Base-by-base conservation (phyloP, 2,113 vertebrate genomes). In the Engraulis encrasicolus region DNA sequence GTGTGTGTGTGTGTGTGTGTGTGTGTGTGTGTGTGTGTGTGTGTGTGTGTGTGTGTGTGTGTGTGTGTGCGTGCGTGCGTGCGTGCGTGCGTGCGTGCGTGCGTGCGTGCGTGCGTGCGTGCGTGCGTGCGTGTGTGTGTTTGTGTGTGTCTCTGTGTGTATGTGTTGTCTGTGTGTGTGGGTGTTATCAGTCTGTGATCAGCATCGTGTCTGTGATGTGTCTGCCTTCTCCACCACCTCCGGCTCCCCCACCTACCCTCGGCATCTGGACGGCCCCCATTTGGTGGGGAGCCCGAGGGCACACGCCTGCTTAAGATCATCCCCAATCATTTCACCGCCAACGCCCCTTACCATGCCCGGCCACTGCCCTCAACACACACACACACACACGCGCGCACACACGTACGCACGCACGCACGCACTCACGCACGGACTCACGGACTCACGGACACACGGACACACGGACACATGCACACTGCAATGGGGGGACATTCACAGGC, bases 181-280 rank as follows among this genome's bases (percentile, higher is more conserved):
- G 0, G 82, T 81, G 74, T 83, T 86, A 79, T 86, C 82, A 61
- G 83, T 61, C 82, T 86, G 84, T 80, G 66, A 74, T 74, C 66
- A 17, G 27, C 14, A 17, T 23, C 27, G 66, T 74, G 66, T 74
- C 66, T 74, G 66, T 27, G 9, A 15, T 31, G 61, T 71, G 66
- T 74, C 66, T 74, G 14, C 66, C 17, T 14, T 34, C 27, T 1
- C 66, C 66, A 34, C 31, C 66, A 74, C 66, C 66, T 74, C 58
- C 31, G 66, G 66, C 66, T 74, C 66, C 66, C 34, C 66, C n/a
- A n/a, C n/a, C n/a, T n/a, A n/a, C n/a, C n/a, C n/a, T 66, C 2
- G 2, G 23, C 23, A 74, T 74, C 66, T 74, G 66, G 66, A 31
- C 66, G 34, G 31, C 66, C 31, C n/a, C 66, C 66, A 74, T 74